These are phyloP conservation scores for Galerucella pusilla DNA, from an alignment of 2,888 invertebrate genomes.

Conservation along the genomic window DNA sequence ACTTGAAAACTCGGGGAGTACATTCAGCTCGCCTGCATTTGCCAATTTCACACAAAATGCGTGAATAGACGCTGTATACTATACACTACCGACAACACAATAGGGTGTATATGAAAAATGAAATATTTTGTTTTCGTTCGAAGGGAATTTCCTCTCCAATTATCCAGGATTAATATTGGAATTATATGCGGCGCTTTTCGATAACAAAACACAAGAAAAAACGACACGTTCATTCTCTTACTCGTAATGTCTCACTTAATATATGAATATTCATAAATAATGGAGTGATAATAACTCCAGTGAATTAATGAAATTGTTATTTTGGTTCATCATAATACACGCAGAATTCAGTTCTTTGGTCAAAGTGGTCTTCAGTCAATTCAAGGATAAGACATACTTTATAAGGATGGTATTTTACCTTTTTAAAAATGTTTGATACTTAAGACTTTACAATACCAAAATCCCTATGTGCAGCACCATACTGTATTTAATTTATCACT, in stretches of 20 bases:
- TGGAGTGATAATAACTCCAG: too few relatives aligned
- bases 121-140: constrained; percentile 49
- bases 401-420: too few relatives aligned
- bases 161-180: constrained; percentile 12
- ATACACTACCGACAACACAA: constrained; percentile 55
- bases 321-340: too few relatives aligned
- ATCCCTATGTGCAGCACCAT: neutral
- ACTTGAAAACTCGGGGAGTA: constrained; percentile 42
- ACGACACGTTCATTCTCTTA: neutral
- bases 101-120: constrained; percentile 55
- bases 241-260: neutral
- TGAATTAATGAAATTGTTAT: too few relatives aligned
- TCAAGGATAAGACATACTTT: too few relatives aligned
- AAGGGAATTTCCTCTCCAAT: constrained; percentile 15
- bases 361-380: too few relatives aligned
- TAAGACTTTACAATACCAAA: too few relatives aligned
- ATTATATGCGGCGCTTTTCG: neutral
- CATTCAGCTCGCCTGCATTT: constrained; percentile 43
- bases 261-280: neutral
- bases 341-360: too few relatives aligned
- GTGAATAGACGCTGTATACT: constrained; percentile 55
- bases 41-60: constrained; percentile 58
- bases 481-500: neutral
- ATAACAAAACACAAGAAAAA: neutral
- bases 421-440: too few relatives aligned